Evolutionary conservation across 2,797 vertebrate genomes (phyloP), one percentile per base, ranked within the genome.

Genomic region (Florisuga fusca): DNA sequence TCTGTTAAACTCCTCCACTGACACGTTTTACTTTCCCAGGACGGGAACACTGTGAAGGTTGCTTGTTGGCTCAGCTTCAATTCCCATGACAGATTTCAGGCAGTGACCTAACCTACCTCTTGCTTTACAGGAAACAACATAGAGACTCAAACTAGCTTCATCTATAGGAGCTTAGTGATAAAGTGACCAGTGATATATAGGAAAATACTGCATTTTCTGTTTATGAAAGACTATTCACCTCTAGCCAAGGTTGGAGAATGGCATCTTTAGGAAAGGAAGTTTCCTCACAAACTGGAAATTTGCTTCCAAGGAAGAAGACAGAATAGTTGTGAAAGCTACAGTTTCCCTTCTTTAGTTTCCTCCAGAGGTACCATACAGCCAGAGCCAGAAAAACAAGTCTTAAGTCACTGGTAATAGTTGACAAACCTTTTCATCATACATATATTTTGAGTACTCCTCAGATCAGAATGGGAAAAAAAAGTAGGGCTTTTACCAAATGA

Each of bases 1-100:
- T 97, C 97, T 98, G 97, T 89, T 97, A 67, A 91, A 95, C 94
- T 96, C 95, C 96, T 93, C 95, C 89, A 7, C 92, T 94, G 95
- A 91, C 95, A 94, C 94, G 95, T 94, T 98, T 94, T 62, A 91
- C 92, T 97, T 96, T 97, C 88, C 86, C 94, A 73, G 92, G 87
- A 96, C 8, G 1, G 66, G 96, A 96, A 97, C 96, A 85, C 81
- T 94, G 76, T 86, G 95, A 98, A 95, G 75, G 77, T 95, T 84
- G 64, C 45, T 72, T 76, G 34, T 76, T 95, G 93, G 89, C 83
- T 93, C 34, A 67, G 5, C 41, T 92, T 96, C 88, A 87, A 46
- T 48, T 88, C 69, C 66, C 50, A 63, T 85, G 67, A 81, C 36
- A 82, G 86, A 83, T 64, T 80, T 94, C 77, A 91, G 54, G 48